phyloP scores from a whole-genome alignment of 2,797 vertebrate species.

The Pseudomugil gertrudae region DNA sequence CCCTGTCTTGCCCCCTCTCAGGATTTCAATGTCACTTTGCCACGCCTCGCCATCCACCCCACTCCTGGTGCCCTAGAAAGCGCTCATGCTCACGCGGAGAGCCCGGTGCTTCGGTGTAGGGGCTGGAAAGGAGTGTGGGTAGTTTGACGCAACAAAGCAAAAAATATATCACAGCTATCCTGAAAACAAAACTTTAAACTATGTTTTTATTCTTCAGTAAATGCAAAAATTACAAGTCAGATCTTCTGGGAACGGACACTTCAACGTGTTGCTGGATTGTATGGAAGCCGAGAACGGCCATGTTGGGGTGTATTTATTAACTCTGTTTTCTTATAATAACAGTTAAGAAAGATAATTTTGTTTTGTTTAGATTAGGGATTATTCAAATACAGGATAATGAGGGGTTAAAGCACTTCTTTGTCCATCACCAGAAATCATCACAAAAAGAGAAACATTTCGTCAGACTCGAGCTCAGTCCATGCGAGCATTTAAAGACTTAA shows the following conservation, averaged over 20 bases:
- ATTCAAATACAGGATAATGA: too few species aligned
- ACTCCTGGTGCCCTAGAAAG: constrained; percentile 76
- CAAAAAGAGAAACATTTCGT: too few species aligned
- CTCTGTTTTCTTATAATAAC: too few species aligned
- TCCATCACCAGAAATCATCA: too few species aligned
- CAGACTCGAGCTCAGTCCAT: too few species aligned
- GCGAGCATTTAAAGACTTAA: too few species aligned
- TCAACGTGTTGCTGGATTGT: constrained; percentile 30
- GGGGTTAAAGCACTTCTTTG: too few species aligned
- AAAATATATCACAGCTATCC: constrained; percentile 37
- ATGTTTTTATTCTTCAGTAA: constrained; percentile 11
- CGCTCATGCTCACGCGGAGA: constrained; percentile 40
- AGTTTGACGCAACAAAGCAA: constrained; percentile 38
- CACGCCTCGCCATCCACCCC: constrained; percentile 57
- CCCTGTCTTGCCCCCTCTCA: constrained; percentile 55
- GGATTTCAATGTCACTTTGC: constrained; percentile 78
- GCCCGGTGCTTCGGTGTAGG: constrained; percentile 32
- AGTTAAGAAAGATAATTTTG: too few species aligned
- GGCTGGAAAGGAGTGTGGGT: constrained; percentile 33
- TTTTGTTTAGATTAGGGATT: too few species aligned
- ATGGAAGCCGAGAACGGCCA: too few species aligned
- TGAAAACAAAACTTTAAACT: constrained; percentile 12
- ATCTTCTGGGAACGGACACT: background rate
- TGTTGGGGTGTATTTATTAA: too few species aligned
- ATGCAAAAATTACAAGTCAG: constrained; percentile 16